Evolutionary conservation across 2,888 invertebrate genomes (phyloP).

Genomic region (Caenorhabditis sulstoni): DNA sequence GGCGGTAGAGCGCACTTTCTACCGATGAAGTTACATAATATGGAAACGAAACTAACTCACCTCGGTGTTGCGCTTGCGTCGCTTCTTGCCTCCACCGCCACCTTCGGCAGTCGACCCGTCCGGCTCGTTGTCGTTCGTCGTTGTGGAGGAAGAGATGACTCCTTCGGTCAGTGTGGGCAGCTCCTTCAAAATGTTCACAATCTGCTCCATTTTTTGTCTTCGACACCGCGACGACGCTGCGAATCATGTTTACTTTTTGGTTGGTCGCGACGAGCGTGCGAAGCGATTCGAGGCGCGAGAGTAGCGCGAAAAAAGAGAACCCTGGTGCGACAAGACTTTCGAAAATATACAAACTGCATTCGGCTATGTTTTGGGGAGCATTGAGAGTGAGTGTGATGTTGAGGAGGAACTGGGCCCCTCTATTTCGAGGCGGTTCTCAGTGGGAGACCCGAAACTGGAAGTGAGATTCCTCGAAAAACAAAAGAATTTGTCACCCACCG

Average conservation of each 20-base stretch:
- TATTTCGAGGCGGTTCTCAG: not conserved
- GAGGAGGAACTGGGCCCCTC: too few relatives aligned
- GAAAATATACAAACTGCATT: slow-evolving; percentile 9
- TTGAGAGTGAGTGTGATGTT: too few relatives aligned
- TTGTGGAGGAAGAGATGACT: slow-evolving; percentile 34
- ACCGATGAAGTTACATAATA: too few relatives aligned
- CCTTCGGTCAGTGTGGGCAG: slow-evolving; percentile 60
- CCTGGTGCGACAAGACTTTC: not conserved
- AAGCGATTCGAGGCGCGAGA: slow-evolving; percentile 46
- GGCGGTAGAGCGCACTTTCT: not conserved
- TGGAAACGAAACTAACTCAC: not conserved
- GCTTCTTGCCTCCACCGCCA: not conserved
- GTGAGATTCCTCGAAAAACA: slow-evolving; percentile 12
- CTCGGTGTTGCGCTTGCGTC: slow-evolving; percentile 9
- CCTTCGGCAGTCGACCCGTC: slow-evolving; percentile 4
- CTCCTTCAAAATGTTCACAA: slow-evolving; percentile 63
- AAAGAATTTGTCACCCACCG: slow-evolving; percentile 27
- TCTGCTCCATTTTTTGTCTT: slow-evolving; percentile 56
- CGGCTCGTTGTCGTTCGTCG: slow-evolving; percentile 10
- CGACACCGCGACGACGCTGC: slow-evolving; percentile 29
- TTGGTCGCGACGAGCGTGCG: slow-evolving; percentile 37
- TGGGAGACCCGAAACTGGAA: slow-evolving; percentile 15
- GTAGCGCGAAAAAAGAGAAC: slow-evolving; percentile 11
- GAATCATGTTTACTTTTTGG: slow-evolving; percentile 56
- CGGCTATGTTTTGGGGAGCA: not conserved